phyloP scores from a whole-genome alignment of 2,113 vertebrate species.

The Sorex fumeus region DNA sequence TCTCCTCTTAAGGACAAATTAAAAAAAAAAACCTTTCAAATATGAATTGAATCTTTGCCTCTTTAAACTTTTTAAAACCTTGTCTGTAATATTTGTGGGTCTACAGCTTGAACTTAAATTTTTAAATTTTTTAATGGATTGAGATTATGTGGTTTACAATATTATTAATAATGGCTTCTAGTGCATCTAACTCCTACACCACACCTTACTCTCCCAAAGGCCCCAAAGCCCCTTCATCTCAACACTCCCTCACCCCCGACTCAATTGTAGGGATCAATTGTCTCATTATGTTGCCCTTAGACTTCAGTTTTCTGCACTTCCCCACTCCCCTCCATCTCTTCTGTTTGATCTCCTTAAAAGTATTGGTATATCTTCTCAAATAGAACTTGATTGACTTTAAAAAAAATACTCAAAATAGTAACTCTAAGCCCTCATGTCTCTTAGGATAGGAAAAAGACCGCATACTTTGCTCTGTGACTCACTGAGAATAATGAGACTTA shows the following conservation, averaged over 20 bases:
- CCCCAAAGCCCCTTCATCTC: too few relatives aligned
- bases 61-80: background rate
- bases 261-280: too few relatives aligned
- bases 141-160: too few relatives aligned
- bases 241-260: too few relatives aligned
- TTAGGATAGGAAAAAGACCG: background rate
- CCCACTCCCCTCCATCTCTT: background rate
- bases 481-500: background rate
- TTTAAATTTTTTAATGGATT: background rate
- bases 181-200: too few relatives aligned
- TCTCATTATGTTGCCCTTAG: too few relatives aligned
- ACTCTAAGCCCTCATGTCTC: background rate
- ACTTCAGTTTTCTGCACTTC: too few relatives aligned
- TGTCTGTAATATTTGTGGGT: background rate
- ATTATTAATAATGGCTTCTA: too few relatives aligned
- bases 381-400: background rate
- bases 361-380: background rate
- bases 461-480: background rate
- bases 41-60: background rate
- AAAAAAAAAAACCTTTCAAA: conserved; percentile 15
- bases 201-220: too few relatives aligned
- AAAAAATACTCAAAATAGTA: background rate
- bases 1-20: conserved; percentile 12
- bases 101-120: conserved; percentile 39
- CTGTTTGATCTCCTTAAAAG: background rate